A percentile compares a stretch with the other conserved stretches of the same genome.
These are phyloP conservation scores for Megaleporinus macrocephalus DNA, from an alignment of 2,113 vertebrate species.

Conservation along the genomic window DNA sequence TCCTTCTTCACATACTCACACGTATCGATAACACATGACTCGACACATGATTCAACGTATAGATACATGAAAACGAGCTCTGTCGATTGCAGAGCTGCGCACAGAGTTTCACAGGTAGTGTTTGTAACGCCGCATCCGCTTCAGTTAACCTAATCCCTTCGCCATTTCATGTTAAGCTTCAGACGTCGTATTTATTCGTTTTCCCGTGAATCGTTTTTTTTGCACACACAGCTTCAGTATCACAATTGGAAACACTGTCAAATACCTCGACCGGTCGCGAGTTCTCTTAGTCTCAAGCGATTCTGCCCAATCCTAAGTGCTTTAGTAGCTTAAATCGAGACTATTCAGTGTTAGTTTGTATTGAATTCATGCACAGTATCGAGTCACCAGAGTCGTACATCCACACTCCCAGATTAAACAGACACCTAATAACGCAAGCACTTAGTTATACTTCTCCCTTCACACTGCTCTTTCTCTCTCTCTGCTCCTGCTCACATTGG, in stretches of 20 bases:
- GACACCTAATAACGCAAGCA: slow-evolving; percentile 53
- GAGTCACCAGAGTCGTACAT: slow-evolving; percentile 25
- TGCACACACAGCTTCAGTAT: not conserved
- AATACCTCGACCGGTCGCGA: not conserved
- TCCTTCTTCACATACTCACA: slow-evolving; percentile 2
- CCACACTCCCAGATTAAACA: slow-evolving; percentile 39
- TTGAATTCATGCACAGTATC: slow-evolving; percentile 45
- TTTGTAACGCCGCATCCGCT: not conserved
- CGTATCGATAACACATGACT: too few relatives aligned
- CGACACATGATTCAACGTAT: too few relatives aligned
- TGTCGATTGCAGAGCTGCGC: not conserved
- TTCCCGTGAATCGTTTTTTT: not conserved
- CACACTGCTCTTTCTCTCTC: slow-evolving; percentile 65
- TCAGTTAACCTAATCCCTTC: not conserved
- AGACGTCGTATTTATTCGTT: slow-evolving; percentile 24
- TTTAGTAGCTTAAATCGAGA: slow-evolving; percentile 25
- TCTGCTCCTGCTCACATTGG: slow-evolving; percentile 72
- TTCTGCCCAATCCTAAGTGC: slow-evolving; percentile 22
- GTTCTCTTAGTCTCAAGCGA: not conserved
- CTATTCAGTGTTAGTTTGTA: slow-evolving; percentile 58
- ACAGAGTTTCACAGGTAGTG: not conserved
- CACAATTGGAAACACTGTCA: slow-evolving; percentile 1
- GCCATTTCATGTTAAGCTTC: not conserved
- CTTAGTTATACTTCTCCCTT: slow-evolving; percentile 59
- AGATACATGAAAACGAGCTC: not conserved